Evolutionary conservation across 2,797 vertebrate genomes (phyloP).

Genomic region (Balearica regulorum): DNA sequence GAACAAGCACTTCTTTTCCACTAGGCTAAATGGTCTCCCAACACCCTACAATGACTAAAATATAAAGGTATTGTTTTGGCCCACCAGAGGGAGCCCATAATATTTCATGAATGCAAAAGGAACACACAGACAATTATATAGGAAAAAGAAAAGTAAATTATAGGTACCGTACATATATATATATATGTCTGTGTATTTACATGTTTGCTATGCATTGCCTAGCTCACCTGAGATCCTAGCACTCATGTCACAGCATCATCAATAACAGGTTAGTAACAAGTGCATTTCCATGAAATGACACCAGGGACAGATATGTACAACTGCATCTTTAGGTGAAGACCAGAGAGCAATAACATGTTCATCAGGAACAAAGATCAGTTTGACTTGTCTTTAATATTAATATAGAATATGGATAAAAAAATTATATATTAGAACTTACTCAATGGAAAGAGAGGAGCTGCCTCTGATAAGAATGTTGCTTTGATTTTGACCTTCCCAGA

Average conservation of each 20-base stretch:
- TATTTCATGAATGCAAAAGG: constrained; percentile 33
- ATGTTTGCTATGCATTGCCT: background rate
- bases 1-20: background rate
- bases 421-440: background rate
- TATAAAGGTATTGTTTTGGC: constrained; percentile 34
- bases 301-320: background rate
- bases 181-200: rapidly evolving
- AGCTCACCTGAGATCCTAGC: background rate
- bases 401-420: background rate
- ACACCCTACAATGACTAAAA: background rate
- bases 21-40: background rate
- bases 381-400: background rate
- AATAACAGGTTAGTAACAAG: background rate
- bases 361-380: background rate
- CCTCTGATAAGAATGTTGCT: background rate
- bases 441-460: background rate
- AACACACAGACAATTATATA: background rate
- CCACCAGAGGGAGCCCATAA: constrained; percentile 67
- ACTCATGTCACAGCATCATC: background rate
- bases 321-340: background rate
- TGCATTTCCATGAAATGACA: background rate
- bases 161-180: background rate
- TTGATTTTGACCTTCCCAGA: background rate
- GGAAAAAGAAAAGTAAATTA: background rate
- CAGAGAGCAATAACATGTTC: background rate